Evolutionary conservation across 2,888 invertebrate genomes (phyloP).

Genomic region (Euplexia lucipara): DNA sequence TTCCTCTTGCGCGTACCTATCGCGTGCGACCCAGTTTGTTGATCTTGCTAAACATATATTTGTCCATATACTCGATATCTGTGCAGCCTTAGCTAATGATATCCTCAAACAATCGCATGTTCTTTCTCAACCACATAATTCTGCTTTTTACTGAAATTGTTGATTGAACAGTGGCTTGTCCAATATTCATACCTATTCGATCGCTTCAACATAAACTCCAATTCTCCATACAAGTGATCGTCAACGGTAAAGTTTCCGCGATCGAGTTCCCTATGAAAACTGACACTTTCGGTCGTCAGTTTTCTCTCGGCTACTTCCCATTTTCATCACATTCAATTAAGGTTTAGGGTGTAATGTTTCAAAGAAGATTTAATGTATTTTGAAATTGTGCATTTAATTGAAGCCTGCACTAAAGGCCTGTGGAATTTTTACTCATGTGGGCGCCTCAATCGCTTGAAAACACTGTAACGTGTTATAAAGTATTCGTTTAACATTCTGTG

Average conservation of each 20-base stretch:
- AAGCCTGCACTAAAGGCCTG: conserved; percentile 5
- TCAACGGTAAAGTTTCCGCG: too few species aligned
- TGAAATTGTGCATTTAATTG: conserved; percentile 16
- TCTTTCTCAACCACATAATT: not conserved
- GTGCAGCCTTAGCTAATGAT: conserved; percentile 23
- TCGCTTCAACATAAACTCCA: too few species aligned
- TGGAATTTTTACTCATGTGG: conserved; percentile 27
- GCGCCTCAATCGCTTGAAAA: conserved; percentile 50
- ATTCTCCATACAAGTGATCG: too few species aligned
- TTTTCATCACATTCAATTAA: not conserved
- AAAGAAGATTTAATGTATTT: conserved; percentile 2
- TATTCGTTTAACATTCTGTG: conserved; percentile 63
- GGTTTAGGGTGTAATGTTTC: not conserved
- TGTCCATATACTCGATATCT: conserved; percentile 30
- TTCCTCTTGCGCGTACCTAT: conserved; percentile 72
- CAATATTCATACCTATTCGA: too few species aligned
- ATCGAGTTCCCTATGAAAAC: too few species aligned
- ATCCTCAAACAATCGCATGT: conserved; percentile 5
- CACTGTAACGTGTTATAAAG: conserved; percentile 61
- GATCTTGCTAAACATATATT: conserved; percentile 56
- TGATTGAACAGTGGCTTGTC: not conserved
- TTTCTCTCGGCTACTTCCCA: not conserved
- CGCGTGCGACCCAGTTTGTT: conserved; percentile 75
- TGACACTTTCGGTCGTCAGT: not conserved
- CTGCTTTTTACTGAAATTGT: not conserved